Percentiles rank a stretch among this genome's conserved stretches.
These are phyloP conservation scores for Wasmannia auropunctata DNA, from an alignment of 1,140 invertebrate species.

Conservation along the genomic window DNA sequence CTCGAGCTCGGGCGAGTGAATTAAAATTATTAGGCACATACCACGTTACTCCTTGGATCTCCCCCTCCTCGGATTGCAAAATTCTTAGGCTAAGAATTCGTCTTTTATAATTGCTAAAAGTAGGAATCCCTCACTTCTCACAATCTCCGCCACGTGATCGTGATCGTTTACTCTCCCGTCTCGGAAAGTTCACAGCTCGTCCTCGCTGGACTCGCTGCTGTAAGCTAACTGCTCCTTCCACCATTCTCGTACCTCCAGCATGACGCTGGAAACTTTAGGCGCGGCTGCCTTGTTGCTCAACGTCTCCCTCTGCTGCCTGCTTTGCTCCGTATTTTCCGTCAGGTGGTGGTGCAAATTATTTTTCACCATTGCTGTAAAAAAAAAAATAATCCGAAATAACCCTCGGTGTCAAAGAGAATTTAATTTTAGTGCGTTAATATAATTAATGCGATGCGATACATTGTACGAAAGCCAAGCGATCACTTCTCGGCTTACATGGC, in stretches of 20 bases:
- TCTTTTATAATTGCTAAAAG: conserved; percentile 2
- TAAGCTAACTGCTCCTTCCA: conserved; percentile 88
- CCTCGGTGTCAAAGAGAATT: too few relatives aligned
- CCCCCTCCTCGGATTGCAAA: background rate
- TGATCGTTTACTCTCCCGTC: background rate
- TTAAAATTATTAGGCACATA: conserved; percentile 63
- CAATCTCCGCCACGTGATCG: background rate
- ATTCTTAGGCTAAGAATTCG: conserved; percentile 41
- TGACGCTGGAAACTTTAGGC: conserved; percentile 86
- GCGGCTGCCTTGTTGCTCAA: conserved; percentile 79
- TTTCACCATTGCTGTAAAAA: conserved; percentile 78
- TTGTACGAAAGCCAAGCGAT: background rate
- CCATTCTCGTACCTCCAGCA: conserved; percentile 88
- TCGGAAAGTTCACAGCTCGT: conserved; percentile 78
- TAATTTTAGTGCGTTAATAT: too few relatives aligned
- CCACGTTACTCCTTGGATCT: conserved; percentile 5
- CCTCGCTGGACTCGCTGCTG: conserved; percentile 86
- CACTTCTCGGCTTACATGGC: conserved; percentile 84
- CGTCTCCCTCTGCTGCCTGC: conserved; percentile 78
- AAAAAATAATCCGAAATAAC: conserved; percentile 15
- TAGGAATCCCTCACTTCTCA: background rate
- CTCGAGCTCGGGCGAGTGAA: background rate
- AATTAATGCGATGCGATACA: background rate
- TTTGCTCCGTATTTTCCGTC: conserved; percentile 83
- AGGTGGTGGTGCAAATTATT: conserved; percentile 84